phyloP scores from a whole-genome alignment of 2,113 vertebrate genomes.

The Xiphorhynchus elegans region DNA sequence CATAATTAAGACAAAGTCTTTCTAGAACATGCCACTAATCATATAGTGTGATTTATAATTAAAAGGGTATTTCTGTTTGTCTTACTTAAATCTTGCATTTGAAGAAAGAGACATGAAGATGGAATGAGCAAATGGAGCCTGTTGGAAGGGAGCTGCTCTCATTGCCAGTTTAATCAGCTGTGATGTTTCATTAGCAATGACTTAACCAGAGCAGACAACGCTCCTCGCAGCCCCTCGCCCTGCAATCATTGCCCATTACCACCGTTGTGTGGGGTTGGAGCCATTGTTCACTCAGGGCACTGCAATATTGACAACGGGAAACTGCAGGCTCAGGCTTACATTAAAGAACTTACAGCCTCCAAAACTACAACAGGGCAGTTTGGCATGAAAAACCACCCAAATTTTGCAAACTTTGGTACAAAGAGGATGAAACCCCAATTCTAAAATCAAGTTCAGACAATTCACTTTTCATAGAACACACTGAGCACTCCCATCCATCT shows the following conservation, averaged over 20 bases:
- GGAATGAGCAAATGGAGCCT: background rate
- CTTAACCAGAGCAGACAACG: conserved; percentile 58
- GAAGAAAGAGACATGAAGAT: background rate
- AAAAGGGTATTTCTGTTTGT: background rate
- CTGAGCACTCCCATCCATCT: background rate
- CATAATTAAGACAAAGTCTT: background rate
- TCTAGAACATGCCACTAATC: background rate
- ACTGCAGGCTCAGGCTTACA: background rate
- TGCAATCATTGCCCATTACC: conserved; percentile 33
- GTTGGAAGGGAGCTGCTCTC: background rate
- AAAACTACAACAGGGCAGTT: background rate
- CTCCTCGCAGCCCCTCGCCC: background rate
- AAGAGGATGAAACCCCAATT: background rate
- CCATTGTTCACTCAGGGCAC: background rate
- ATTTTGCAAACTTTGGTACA: background rate
- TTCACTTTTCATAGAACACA: background rate
- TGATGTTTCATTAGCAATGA: conserved; percentile 49
- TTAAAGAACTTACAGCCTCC: background rate
- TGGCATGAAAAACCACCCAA: background rate
- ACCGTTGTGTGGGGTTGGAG: background rate
- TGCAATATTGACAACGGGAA: background rate
- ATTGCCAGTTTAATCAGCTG: conserved; percentile 35
- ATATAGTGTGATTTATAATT: conserved; percentile 7
- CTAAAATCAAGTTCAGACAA: background rate
- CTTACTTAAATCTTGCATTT: background rate